Percentiles rank a stretch among this genome's conserved stretches.
Conservation (phyloP, 2,888 invertebrate species). For the Melanostoma scalare region DNA sequence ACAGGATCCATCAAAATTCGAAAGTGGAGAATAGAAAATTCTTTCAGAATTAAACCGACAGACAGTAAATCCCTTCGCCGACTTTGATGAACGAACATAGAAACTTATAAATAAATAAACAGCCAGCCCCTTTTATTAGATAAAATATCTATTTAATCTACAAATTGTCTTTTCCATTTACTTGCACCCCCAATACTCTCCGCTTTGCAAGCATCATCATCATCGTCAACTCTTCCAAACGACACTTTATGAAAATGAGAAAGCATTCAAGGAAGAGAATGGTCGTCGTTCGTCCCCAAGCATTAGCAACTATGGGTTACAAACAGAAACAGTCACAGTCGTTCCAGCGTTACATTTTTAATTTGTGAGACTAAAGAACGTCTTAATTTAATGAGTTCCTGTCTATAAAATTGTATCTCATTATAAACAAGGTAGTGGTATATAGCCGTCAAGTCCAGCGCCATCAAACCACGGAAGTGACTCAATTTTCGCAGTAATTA, state of each 20-base stretch:
- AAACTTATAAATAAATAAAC: constrained; percentile 58
- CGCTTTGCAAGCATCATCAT: too few species aligned
- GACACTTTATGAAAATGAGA: constrained; percentile 40
- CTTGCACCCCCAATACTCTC: constrained; percentile 22
- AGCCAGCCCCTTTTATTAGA: constrained; percentile 58
- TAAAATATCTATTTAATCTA: constrained; percentile 50
- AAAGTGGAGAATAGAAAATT: too few species aligned
- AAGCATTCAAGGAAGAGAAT: constrained; percentile 5
- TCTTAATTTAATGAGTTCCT: constrained; percentile 44
- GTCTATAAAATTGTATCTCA: constrained; percentile 47
- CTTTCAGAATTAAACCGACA: too few species aligned
- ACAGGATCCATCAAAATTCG: too few species aligned
- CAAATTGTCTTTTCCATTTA: constrained; percentile 57
- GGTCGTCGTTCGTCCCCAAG: neutral
- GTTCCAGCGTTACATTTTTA: constrained; percentile 54
- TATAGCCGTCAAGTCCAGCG: neutral
- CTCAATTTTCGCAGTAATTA: constrained; percentile 46
- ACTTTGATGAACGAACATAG: constrained; percentile 22
- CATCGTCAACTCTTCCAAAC: neutral
- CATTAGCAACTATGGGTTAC: constrained; percentile 23
- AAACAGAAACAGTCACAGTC: neutral
- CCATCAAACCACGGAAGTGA: constrained; percentile 20
- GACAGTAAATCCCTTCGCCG: constrained; percentile 6
- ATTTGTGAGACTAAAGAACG: constrained; percentile 53
- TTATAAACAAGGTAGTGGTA: constrained; percentile 26